phyloP scores from a whole-genome alignment of 92 coral and sea anemone species.

The Ricordea florida region DNA sequence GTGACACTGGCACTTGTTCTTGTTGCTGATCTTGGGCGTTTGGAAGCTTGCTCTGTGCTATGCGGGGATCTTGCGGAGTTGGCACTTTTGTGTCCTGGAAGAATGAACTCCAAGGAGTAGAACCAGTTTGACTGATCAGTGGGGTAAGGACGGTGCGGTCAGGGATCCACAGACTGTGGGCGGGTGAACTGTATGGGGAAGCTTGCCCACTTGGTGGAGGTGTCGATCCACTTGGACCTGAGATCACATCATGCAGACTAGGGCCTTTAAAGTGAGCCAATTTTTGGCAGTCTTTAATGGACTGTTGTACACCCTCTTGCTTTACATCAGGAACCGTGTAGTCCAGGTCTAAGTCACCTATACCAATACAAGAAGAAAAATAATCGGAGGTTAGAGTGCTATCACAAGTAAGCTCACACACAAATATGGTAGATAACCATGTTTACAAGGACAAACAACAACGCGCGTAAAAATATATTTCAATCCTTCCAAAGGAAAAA shows the following conservation, averaged over 20 bases:
- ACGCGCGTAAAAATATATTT: no score
- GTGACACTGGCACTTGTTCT: constrained; percentile 59
- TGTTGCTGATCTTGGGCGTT: constrained; percentile 39
- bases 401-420: constrained; percentile 12
- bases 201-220: constrained; percentile 93
- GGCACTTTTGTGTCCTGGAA: constrained; percentile 72
- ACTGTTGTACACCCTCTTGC: constrained; percentile 82
- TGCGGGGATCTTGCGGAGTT: constrained; percentile 43
- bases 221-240: constrained; percentile 80
- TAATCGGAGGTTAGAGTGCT: not conserved
- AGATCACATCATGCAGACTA: constrained; percentile 89
- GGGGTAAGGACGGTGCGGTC: constrained; percentile 98
- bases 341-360: constrained; percentile 97
- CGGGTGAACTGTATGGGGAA: constrained; percentile 94
- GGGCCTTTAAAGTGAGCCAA: constrained; percentile 96
- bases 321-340: constrained; percentile 94
- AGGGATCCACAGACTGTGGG: constrained; percentile 97
- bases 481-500: no score
- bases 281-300: constrained; percentile 74
- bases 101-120: constrained; percentile 72
- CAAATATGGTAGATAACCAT: no score
- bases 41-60: constrained; percentile 54
- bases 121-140: constrained; percentile 85
- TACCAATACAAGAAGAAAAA: constrained; percentile 41
- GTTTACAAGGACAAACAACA: no score